phyloP scores from a whole-genome alignment of 2,888 invertebrate genomes.

The Drosophila algonquin region DNA sequence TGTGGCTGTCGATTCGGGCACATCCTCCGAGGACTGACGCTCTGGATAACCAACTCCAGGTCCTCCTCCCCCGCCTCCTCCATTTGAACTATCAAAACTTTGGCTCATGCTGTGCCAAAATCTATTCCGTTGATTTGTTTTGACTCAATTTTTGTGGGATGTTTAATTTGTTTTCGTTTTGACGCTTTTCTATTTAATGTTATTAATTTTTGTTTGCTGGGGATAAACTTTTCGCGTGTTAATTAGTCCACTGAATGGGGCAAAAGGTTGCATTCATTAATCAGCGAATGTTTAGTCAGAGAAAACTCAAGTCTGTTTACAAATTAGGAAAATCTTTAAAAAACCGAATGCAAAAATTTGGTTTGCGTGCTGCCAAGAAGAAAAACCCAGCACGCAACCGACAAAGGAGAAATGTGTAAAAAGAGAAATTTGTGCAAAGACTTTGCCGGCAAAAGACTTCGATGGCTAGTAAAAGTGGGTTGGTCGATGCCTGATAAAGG shows the following conservation, averaged over 20 bases:
- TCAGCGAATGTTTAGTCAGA: neutral
- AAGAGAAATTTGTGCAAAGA: constrained; percentile 21
- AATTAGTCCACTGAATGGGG: constrained; percentile 6
- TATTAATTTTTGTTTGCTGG: neutral
- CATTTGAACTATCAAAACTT: constrained; percentile 81
- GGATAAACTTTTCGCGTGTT: constrained; percentile 7
- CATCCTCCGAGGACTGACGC: constrained; percentile 82
- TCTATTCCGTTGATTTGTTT: constrained; percentile 21
- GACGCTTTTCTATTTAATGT: neutral
- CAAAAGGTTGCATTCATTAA: constrained; percentile 1
- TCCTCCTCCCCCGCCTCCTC: constrained; percentile 53
- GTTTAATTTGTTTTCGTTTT: constrained; percentile 12
- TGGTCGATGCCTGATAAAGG: constrained; percentile 13
- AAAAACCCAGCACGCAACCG: constrained; percentile 26
- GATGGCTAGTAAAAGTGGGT: constrained; percentile 28
- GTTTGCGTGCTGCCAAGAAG: constrained; percentile 14
- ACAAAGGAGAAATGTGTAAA: constrained; percentile 11
- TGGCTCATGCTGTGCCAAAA: constrained; percentile 78
- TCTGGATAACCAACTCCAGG: constrained; percentile 50
- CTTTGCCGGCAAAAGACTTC: constrained; percentile 30
- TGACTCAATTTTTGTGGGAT: constrained; percentile 17
- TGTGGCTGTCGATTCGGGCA: constrained; percentile 76
- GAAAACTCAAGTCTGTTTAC: neutral
- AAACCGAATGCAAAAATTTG: constrained; percentile 9
- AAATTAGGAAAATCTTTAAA: constrained; percentile 1